Conservation (phyloP, 2,113 vertebrate genomes). For the Calyptomena viridis region DNA sequence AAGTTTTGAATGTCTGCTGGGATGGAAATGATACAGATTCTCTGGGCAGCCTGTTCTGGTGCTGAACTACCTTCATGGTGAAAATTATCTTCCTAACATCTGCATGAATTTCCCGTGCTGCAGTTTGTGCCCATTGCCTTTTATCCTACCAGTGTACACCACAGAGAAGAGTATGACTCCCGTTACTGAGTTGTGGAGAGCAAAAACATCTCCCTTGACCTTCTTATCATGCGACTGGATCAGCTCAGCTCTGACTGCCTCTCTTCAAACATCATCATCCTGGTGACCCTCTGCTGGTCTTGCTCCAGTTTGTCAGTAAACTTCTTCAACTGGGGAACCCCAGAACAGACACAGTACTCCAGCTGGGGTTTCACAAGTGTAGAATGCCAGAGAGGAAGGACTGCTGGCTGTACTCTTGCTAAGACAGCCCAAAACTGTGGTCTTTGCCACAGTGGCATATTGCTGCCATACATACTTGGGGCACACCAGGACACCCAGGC, state of each 20-base stretch:
- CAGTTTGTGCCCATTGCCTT: not conserved
- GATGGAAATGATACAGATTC: not conserved
- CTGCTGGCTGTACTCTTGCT: not conserved
- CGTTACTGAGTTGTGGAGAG: not conserved
- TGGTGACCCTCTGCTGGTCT: not conserved
- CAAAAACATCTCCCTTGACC: not conserved
- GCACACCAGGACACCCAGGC: not conserved
- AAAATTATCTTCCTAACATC: not conserved
- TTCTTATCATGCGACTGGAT: not conserved
- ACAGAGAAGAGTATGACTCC: not conserved
- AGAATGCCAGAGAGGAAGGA: not conserved
- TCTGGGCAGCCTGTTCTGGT: not conserved
- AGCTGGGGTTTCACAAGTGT: not conserved
- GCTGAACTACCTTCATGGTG: not conserved
- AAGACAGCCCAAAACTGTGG: not conserved
- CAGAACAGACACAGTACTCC: not conserved
- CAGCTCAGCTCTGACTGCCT: not conserved
- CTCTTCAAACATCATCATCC: not conserved
- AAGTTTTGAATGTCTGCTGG: not conserved
- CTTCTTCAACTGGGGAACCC: not conserved
- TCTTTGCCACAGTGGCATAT: not conserved
- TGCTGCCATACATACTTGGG: not conserved
- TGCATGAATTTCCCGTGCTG: not conserved
- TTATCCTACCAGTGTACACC: not conserved
- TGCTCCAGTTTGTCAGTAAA: not conserved